Evolutionary conservation across 2,113 vertebrate species (phyloP), one percentile per base, ranked within the genome.

Genomic region (Electrona antarctica): DNA sequence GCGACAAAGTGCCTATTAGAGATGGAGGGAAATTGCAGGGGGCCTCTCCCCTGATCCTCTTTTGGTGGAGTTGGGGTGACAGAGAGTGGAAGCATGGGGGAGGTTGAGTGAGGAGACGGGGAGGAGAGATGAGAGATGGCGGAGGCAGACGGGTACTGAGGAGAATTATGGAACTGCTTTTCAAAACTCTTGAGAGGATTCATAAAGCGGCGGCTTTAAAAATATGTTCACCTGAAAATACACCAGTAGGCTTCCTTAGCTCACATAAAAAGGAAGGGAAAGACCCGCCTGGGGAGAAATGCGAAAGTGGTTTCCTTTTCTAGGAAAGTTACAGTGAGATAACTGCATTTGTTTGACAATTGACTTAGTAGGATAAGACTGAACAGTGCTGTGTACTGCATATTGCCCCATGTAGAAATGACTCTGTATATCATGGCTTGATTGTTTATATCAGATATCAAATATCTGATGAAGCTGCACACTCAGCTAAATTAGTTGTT

Each of bases 1-100:
- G 69, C 79, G 67, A 84, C 84, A 82, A 91, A 86, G 87, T 78
- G 85, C 86, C 91, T 88, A 90, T 91, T 92, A 91, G 85, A 88
- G 79, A 76, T 73, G 74, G 73, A 79, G 81, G 84, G 83, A 82
- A 81, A 89, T 90, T 89, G 89, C 83, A 82, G 21, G 77, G 80
- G 82, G 58, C 62, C 60, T 83, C 79, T 86, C 77, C 71, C 78
- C 77, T 82, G 86, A 79, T 86, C 77, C 80, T 75, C 82, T 84
- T 88, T 79, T 60, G 71, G 77, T 74, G 88, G 82, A 77, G 74
- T 65, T 54, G 77, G 81, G 83, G 77, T 85, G 89, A 90, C 74
- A 73, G 79, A 69, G 69, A 71, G 71, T 57, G 59, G 21, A 74
- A 71, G 84, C 50, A 51, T 69, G 66, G 73, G 80, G 67, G 79